Percentiles rank a stretch among this genome's conserved stretches.
Evolutionary conservation across 2,797 vertebrate genomes (phyloP).

Genomic region (Hylomyscus alleni): DNA sequence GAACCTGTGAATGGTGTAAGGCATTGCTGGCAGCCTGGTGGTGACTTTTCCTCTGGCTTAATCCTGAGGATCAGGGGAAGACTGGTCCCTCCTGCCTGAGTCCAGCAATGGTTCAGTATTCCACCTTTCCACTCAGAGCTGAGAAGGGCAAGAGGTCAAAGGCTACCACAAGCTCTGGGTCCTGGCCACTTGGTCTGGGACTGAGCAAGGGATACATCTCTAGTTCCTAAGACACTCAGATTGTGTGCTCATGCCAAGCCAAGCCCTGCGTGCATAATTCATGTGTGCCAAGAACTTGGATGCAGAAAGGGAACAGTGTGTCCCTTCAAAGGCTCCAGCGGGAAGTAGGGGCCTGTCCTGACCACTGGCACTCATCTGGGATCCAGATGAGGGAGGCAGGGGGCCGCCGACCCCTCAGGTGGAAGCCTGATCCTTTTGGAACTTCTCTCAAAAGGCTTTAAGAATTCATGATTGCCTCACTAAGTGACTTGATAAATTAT

Average conservation of each 20-base stretch:
- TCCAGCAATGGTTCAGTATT: too few species aligned
- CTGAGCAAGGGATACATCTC: background rate
- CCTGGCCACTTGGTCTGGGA: background rate
- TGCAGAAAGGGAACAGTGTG: background rate
- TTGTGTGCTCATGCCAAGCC: background rate
- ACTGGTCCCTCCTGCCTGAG: background rate
- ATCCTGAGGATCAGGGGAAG: background rate
- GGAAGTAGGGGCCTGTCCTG: background rate
- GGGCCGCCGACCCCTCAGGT: background rate
- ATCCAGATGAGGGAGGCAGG: background rate
- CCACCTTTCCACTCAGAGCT: background rate
- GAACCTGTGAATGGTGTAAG: background rate
- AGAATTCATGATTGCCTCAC: slow-evolving; percentile 43
- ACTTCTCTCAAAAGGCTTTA: background rate
- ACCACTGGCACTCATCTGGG: background rate
- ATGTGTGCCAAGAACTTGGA: background rate
- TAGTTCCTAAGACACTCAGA: background rate
- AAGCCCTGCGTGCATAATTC: slow-evolving; percentile 56
- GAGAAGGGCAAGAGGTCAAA: background rate
- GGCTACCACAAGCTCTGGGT: background rate
- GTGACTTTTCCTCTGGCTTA: background rate
- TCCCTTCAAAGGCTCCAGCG: background rate
- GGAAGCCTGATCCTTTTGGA: background rate
- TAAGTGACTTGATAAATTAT: slow-evolving; percentile 27
- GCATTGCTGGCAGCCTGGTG: background rate